Base-by-base conservation (phyloP, 2,888 invertebrate genomes). In the Ophonus ardosiacus region DNA sequence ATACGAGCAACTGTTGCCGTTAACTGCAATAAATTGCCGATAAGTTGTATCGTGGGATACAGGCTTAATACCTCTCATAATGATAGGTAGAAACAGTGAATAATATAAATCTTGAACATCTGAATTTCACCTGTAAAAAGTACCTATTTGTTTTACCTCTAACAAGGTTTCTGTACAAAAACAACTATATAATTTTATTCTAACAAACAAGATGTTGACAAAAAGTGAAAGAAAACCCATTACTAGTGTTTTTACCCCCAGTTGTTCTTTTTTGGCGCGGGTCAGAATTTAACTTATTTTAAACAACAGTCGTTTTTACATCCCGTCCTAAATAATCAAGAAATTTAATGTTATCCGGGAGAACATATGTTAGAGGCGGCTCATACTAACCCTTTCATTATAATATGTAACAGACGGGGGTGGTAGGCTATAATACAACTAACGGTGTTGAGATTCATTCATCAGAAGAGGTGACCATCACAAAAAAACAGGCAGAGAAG, bases 221-320 rank as follows among this genome's bases (percentile, higher is more conserved):
- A 74, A 43, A 74, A 74, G 18, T 43, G 10, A 74, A 74, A 74
- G 18, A 74, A 74, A 74, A 43, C 43, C 71, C 43, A 74, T 74
- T 43, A 43, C 68, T 7, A 43, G 40, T 40, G 17, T 74, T 74
- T 74, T 74, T 74, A 74, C 43, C n/a, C 43, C 40, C 10, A 8
- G 15, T 40, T 17, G 24, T 74, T 74, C 71, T 82, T 82, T 82
- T 82, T 82, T 82, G 82, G 82, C 82, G 61, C 68, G 82, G 68
- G 82, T 82, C 82, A 82, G 56, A 68, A 38, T 56, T 68, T 68
- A 71, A 71, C 51, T 68, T 57, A 82, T 68, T 82, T 82, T 65
- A 57, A 71, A 82, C 71, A 71, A 24, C 82, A 82, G 71, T 40
- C 43, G 68, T 74, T 51, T 74, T 74, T 74, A 74, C 71, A 68